phyloP scores from a whole-genome alignment of 30 jellyfish, hydroid and myxozoan genomes.

The Turritopsis rubra region DNA sequence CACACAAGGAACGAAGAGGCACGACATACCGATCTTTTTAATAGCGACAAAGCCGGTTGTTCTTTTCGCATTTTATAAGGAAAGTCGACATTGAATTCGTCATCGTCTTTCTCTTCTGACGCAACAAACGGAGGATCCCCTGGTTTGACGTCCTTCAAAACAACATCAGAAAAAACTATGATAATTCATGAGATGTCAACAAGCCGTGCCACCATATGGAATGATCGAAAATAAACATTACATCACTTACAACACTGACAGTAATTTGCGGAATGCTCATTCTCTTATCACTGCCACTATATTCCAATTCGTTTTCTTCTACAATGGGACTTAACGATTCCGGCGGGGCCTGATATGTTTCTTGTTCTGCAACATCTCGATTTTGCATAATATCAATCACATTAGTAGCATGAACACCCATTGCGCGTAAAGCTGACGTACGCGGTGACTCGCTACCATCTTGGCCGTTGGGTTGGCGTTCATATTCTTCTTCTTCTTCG shows the following conservation, averaged over 20 bases:
- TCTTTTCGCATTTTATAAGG: conserved; percentile 15
- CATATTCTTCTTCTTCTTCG: conserved; percentile 38
- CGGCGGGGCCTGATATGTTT: conserved; percentile 10
- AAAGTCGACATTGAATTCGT: conserved; percentile 23
- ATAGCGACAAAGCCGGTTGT: conserved; percentile 23
- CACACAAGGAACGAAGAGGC: neutral
- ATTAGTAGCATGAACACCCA: conserved; percentile 77
- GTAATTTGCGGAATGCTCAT: neutral
- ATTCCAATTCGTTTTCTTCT: conserved; percentile 38
- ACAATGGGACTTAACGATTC: conserved; percentile 27
- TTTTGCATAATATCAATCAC: conserved; percentile 42
- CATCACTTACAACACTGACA: neutral
- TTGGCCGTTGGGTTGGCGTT: neutral
- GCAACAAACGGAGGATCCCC: conserved; percentile 58
- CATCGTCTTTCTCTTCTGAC: conserved; percentile 22
- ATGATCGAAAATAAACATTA: neutral
- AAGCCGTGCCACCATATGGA: neutral
- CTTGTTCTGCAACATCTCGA: conserved; percentile 21
- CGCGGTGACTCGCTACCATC: conserved; percentile 53
- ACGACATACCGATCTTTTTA: conserved; percentile 24
- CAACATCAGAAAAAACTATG: neutral
- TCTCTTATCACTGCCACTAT: neutral
- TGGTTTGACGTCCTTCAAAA: conserved; percentile 31
- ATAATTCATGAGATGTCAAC: too few species aligned
- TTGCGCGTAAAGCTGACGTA: conserved; percentile 75